These are phyloP conservation scores for Martes martes DNA, from an alignment of 2,113 vertebrate species.

Conservation along the genomic window DNA sequence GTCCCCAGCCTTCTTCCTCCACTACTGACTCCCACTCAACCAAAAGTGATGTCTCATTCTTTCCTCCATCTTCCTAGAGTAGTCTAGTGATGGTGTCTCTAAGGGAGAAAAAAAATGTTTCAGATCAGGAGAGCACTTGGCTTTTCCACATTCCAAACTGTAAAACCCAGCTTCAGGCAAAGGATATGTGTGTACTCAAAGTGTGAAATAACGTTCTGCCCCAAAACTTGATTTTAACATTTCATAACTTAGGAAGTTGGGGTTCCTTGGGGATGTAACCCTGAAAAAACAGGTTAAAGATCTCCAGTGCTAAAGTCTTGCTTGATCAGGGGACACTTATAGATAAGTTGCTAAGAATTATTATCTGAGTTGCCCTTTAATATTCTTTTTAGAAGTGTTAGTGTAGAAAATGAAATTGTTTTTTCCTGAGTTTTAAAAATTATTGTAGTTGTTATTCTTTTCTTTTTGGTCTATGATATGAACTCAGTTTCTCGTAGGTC, in stretches of 20 bases:
- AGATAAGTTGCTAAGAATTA: background rate
- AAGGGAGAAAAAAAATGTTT: background rate
- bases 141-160: background rate
- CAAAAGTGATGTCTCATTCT: conserved; percentile 3
- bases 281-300: background rate
- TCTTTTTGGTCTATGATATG: background rate
- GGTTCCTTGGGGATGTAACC: background rate
- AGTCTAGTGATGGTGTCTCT: background rate
- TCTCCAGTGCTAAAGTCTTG: background rate
- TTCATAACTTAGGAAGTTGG: background rate
- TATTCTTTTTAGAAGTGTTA: background rate
- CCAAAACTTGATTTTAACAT: background rate
- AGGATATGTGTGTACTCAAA: background rate
- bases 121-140: background rate
- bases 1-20: conserved; percentile 30
- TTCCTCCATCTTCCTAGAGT: conserved; percentile 8
- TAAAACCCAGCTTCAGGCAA: background rate
- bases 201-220: background rate
- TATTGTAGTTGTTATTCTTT: background rate
- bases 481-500: background rate
- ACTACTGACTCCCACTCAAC: background rate
- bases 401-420: background rate
- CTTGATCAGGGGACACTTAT: background rate
- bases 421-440: background rate
- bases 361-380: background rate